Base-by-base conservation (phyloP, 2,888 invertebrate genomes). In the Dicranocentrus wangi region DNA sequence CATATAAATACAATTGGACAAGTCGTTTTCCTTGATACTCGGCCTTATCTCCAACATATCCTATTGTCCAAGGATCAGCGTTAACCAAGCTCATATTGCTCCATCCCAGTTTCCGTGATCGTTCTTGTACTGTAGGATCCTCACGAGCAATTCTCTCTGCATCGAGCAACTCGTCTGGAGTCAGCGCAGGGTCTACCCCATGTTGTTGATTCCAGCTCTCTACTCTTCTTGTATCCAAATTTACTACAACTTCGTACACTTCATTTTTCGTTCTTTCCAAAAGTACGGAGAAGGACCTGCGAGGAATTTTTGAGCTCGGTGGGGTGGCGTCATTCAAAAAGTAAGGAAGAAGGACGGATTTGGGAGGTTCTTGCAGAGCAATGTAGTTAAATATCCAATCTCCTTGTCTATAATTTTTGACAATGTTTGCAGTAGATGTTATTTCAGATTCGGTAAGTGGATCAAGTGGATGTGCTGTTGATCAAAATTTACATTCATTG, bases 31-130 rank as follows among this genome's bases (percentile, higher is more conserved):
- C 82, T 21, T 28, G 10, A 39, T 79, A 82, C 19, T 82, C 55
- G 8, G 73, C 75, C 66, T 42, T 25, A 42, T 82, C 82, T 0
- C 69, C 82, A 39, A 79, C 39, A 27, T 82, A 79, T n/a, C 82
- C 79, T 21, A 82, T 75, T 13, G 69, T 51, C 69, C 82, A 82
- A 1, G 82, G 75, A 39, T 82, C 79, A 5, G 69, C 82, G 28
- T 65, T 70, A 0, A 82, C 82, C 25, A 82, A 58, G n/a, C 47
- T 65, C 79, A 82, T 82, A 27, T 82, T 63, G 13, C 17, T 13
- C 61, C 63, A 82, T 10, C 82, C 82, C 13, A 82, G 21, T 5
- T 21, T 7, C 13, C 39, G 25, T 21, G 70, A 79, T 2, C 82
- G 47, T 32, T 69, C 65, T 19, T 23, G 28, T 1, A 82, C 82